Conservation (phyloP, 2,888 invertebrate genomes). For the Drosophila anomelani region DNA sequence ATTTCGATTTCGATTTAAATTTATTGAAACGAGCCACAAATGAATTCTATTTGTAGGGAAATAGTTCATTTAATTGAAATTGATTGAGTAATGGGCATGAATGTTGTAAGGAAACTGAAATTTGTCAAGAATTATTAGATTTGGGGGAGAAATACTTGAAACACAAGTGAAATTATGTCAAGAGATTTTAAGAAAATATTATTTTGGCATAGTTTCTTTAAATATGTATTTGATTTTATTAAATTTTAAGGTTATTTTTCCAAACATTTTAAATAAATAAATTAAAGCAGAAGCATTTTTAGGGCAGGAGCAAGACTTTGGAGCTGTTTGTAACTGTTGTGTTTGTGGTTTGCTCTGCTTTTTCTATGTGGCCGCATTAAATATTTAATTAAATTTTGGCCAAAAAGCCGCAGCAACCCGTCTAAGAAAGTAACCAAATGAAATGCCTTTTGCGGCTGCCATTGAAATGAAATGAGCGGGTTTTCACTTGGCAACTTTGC, state of each 20-base stretch:
- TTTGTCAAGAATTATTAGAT: constrained; percentile 2
- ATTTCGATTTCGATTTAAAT: not conserved
- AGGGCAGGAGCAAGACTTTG: not conserved
- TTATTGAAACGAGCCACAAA: not conserved
- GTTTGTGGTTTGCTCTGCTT: constrained; percentile 9
- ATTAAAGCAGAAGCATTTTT: too few species aligned
- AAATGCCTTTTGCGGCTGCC: constrained; percentile 78
- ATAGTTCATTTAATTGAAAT: constrained; percentile 29
- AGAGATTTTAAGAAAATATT: not conserved
- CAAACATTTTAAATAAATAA: not conserved
- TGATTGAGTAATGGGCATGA: constrained; percentile 28
- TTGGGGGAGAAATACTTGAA: not conserved
- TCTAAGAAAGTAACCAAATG: constrained; percentile 67
- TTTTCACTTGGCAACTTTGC: constrained; percentile 14
- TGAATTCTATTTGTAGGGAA: constrained; percentile 19
- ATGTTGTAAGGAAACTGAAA: constrained; percentile 9
- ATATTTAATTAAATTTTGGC: constrained; percentile 76
- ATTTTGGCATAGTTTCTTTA: not conserved
- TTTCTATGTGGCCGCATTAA: constrained; percentile 54
- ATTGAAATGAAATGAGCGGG: constrained; percentile 63
- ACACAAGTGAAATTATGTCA: not conserved
- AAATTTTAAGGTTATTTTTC: not conserved
- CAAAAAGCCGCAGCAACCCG: constrained; percentile 63
- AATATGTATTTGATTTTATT: constrained; percentile 1
- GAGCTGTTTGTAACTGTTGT: not conserved